Base-by-base conservation (phyloP, 1,140 invertebrate genomes). In the Drosophila prosaltans region DNA sequence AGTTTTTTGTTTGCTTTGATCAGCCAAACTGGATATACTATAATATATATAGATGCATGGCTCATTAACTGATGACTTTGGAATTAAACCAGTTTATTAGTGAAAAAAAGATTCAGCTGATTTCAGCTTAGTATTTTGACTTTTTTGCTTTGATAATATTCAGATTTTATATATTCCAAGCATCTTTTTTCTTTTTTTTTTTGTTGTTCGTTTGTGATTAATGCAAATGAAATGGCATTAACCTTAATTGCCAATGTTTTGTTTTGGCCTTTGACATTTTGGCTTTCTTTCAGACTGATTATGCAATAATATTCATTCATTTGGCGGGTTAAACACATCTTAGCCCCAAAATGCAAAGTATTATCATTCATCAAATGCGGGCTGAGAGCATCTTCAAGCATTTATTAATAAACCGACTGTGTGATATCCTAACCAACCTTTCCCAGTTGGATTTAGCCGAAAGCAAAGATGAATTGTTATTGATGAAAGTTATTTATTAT, bases 171-270 rank as follows among this genome's bases (percentile, higher is more conserved):
- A 51, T 51, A 26, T 16, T 10, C 9, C 8, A 8, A 24, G 8
- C 9, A 10, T 51, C 45, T 24, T 51, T 43, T n/a, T 5, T n/a
- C n/a, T 43, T 16, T 43, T 41, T 8, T 8, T 6, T 6, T 1
- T 41, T 3, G 9, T 41, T 48, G 2, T 30, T 39, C 7, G 39
- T 1, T 30, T 30, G 9, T 51, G 16, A 9, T 51, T 26, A 51
- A 26, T 51, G 21, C 45, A 51, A 51, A 51, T 51, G 21, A 51
- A 51, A 21, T 51, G 45, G 45, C 45, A 51, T 51, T 51, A 51
- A 51, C 45, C 45, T 26, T 51, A 51, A 51, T 51, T 51, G 45
- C 21, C 45, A 26, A 51, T 36, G 32, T 36, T 40, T 3, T 26
- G 21, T 51, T 51, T 51, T 26, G 45, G 21, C 45, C 45, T 51